Conservation (phyloP, 2,888 invertebrate genomes). For the Spodoptera picta region DNA sequence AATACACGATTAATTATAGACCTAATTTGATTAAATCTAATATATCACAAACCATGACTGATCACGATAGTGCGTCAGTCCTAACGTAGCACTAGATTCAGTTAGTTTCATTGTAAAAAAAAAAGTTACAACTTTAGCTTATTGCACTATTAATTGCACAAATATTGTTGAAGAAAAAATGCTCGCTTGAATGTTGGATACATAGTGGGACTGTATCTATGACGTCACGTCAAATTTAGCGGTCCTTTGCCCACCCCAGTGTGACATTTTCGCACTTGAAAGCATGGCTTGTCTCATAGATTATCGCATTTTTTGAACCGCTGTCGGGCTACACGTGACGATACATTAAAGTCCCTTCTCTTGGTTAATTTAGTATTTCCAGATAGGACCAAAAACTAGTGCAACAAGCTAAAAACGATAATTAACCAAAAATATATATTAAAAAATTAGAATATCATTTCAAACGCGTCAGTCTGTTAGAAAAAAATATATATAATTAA, state of each 20-base stretch:
- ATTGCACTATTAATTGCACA: slow-evolving; percentile 31
- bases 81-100: slow-evolving; percentile 56
- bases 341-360: slow-evolving; percentile 4
- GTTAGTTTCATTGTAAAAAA: slow-evolving; percentile 42
- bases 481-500: slow-evolving; percentile 48
- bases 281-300: slow-evolving; percentile 15
- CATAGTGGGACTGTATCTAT: not conserved
- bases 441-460: slow-evolving; percentile 50
- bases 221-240: slow-evolving; percentile 7
- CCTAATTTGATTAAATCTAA: slow-evolving; percentile 72
- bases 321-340: slow-evolving; percentile 4
- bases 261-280: slow-evolving; percentile 19
- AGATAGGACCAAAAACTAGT: slow-evolving; percentile 36
- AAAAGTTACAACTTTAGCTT: slow-evolving; percentile 12
- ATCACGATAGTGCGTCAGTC: slow-evolving; percentile 63
- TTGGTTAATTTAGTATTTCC: not conserved
- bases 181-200: no score
- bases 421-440: slow-evolving; percentile 36
- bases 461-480: slow-evolving; percentile 55
- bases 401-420: slow-evolving; percentile 40
- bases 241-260: not conserved
- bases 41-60: slow-evolving; percentile 84
- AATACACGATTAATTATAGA: slow-evolving; percentile 56
- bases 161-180: not conserved
- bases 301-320: slow-evolving; percentile 24